A percentile compares a stretch with the other conserved stretches of the same genome.
These are phyloP conservation scores for Uropetala carovei DNA, from an alignment of 2,888 invertebrate genomes.

Conservation along the genomic window DNA sequence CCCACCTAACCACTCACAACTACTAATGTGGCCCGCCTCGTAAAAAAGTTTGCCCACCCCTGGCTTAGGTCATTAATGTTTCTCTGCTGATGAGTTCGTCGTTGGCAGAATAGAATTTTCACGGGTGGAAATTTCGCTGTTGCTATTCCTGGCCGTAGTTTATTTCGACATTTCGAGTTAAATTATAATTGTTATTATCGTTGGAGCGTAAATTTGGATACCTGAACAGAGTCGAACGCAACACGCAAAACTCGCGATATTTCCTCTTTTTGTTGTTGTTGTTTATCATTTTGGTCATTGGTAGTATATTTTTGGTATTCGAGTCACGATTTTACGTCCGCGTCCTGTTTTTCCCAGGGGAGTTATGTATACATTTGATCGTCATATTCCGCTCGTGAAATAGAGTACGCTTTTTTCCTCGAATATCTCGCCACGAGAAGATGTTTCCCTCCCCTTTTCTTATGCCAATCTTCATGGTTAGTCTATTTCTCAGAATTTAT, in stretches of 20 bases:
- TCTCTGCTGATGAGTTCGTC: too few relatives aligned
- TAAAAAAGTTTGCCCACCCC: too few relatives aligned
- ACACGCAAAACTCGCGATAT: neutral
- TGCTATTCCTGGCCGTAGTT: neutral
- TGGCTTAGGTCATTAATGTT: too few relatives aligned
- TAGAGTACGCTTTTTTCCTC: neutral
- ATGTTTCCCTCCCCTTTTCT: neutral
- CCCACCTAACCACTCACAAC: too few relatives aligned
- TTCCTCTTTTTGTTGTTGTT: neutral
- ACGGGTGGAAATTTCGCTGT: too few relatives aligned
- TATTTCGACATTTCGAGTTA: neutral
- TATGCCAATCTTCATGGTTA: neutral
- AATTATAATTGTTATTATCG: neutral
- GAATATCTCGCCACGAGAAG: neutral
- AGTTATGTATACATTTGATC: neutral
- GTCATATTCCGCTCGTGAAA: neutral
- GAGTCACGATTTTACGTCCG: neutral
- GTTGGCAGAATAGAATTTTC: too few relatives aligned
- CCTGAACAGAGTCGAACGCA: neutral
- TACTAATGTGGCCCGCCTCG: too few relatives aligned
- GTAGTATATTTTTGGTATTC: neutral
- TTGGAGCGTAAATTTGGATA: neutral
- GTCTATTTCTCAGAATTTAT: neutral
- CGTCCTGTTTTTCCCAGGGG: neutral
- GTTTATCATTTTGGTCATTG: neutral